Evolutionary conservation across 2,113 vertebrate species (phyloP), one percentile per base, ranked within the genome.

Genomic region (Nerophis ophidion): DNA sequence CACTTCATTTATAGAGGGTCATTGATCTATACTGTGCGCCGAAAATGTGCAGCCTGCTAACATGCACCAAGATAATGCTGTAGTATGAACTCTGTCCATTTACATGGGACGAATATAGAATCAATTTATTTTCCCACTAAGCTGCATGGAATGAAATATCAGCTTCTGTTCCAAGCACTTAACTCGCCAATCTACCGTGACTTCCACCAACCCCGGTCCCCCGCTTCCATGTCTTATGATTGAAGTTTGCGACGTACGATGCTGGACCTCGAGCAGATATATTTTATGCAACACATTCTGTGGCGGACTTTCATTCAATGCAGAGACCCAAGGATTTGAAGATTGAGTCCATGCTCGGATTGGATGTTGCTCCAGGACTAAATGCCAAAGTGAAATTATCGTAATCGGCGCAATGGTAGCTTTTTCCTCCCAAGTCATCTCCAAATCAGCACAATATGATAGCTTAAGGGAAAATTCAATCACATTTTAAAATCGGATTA

Each of bases 251-350:
- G 65, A 64, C 71, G 76, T 69, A 50, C 73, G 57, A 68, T 60
- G 63, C 68, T 61, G 73, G 71, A 74, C 73, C 60, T 66, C 57
- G 49, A 75, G 7, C 2, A 44, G 66, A 67, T 61, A 63, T 73
- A 69, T 70, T 71, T 64, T 36, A 55, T 71, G 65, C 50, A 14
- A 48, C 60, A 66, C 56, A 71, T 10, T 10, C 10, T 17, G 15
- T 53, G 53, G 33, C 57, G 55, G 36, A 15, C 33, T 59, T 68
- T 69, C 51, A 40, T 57, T 70, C 48, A 74, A 50, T 54, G 40
- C 46, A 66, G 48, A n/a, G 1, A 5, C 49, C 11, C 49, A 67
- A 52, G 70, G 67, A 74, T 75, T 48, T 69, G 62, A 46, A 71
- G 74, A 70, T 63, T 66, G 48, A 61, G 54, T 47, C n/a, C 57